Conservation (phyloP, 2,888 invertebrate genomes). For the Hymenopus coronatus region DNA sequence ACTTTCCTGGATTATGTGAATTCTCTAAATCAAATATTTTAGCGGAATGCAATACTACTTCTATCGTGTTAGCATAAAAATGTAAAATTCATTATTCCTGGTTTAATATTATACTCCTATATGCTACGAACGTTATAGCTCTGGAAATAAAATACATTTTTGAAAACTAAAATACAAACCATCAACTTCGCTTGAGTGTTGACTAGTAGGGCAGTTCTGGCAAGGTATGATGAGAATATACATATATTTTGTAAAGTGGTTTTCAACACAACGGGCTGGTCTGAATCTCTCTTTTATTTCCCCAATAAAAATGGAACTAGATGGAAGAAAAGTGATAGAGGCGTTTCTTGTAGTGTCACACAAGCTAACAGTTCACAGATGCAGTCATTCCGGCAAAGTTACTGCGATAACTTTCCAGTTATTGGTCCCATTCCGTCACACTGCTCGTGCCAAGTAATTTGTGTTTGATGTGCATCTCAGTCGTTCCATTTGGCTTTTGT, state of each 20-base stretch:
- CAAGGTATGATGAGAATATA: neutral
- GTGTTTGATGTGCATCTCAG: neutral
- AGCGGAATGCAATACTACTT: no score
- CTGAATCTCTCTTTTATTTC: neutral
- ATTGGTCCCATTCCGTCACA: neutral
- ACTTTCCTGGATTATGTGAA: no score
- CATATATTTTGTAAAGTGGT: neutral
- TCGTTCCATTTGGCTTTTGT: neutral
- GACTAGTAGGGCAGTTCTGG: no score
- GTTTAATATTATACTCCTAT: no score
- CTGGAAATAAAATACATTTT: no score
- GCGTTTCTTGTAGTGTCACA: neutral
- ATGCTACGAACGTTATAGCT: no score
- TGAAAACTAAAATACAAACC: no score
- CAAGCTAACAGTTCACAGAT: neutral
- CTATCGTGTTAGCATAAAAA: no score
- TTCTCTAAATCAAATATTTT: no score
- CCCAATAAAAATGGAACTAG: neutral
- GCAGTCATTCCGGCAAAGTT: neutral
- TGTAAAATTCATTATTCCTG: no score
- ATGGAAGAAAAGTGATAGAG: neutral
- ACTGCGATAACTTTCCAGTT: neutral
- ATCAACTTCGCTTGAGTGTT: no score
- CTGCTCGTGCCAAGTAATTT: neutral
- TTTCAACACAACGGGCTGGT: neutral